Evolutionary conservation across 2,113 vertebrate species (phyloP), one percentile per base, ranked within the genome.

Genomic region (Charadrius vociferus): DNA sequence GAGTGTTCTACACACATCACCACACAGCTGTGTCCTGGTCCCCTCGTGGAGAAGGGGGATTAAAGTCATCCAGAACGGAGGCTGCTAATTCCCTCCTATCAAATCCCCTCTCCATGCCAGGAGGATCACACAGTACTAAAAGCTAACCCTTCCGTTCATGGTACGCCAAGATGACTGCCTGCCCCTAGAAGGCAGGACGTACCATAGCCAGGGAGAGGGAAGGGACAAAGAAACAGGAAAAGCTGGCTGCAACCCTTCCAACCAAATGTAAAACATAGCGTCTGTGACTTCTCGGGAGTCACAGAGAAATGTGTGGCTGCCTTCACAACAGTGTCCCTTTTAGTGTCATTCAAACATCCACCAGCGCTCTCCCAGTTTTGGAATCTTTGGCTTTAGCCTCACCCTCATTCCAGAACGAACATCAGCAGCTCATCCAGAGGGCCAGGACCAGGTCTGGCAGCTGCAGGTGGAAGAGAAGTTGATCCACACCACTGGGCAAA

Each of bases 261-360:
- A 32, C 21, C 4, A 1, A 81, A 41, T 0, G 2, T 20, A 34
- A 77, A 77, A 36, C 0, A 3, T 7, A 16, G 39, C 0, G 1
- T 41, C 6, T 5, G 4, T 11, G 8, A 13, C n/a, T 81, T 50
- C 63, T 52, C 26, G 32, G 32, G 47, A 86, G 68, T 8, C 81
- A 58, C 45, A 50, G 41, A 67, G 37, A 62, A 82, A 68, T 0
- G 0, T 2, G 2, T 21, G 32, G 36, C 52, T 26, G 10, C 47
- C 36, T 34, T 43, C 12, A 3, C 3, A 1, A 56, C 24, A 4
- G 1, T 18, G 21, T 20, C 75, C 32, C 27, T 74, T 58, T 58
- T 22, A 41, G 13, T 8, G 17, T 41, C 47, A 45, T 26, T 82
- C 29, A 62, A 87, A 73, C 30, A 72, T 24, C 16, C 24, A 36